phyloP scores from a whole-genome alignment of 1,140 invertebrate genomes.

The Halictus rubicundus region DNA sequence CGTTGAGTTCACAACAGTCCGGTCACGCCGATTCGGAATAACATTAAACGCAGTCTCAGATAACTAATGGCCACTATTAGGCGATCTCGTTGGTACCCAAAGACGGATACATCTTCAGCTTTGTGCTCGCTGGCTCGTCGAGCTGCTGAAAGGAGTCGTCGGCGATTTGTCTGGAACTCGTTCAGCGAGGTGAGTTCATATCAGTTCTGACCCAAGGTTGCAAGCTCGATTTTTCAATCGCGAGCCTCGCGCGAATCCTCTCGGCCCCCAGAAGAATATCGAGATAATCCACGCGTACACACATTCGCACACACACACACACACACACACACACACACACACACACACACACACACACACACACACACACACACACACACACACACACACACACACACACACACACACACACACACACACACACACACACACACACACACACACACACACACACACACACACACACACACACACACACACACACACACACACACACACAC shows the following conservation, averaged over 20 bases:
- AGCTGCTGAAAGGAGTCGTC: constrained; percentile 58
- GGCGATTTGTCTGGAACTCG: constrained; percentile 59
- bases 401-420: not conserved
- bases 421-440: not conserved
- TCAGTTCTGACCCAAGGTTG: constrained; percentile 48
- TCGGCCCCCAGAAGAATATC: not conserved
- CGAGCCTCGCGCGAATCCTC: not conserved
- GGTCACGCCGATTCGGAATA: constrained; percentile 57
- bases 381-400: not conserved
- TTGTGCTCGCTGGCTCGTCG: constrained; percentile 51
- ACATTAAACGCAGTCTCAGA: constrained; percentile 55
- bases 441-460: not conserved
- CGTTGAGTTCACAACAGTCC: constrained; percentile 13
- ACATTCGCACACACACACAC: not conserved
- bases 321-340: not conserved
- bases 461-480: not conserved
- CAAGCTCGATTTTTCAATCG: constrained; percentile 3
- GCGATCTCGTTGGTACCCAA: constrained; percentile 65
- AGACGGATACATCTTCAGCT: constrained; percentile 61
- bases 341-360: not conserved
- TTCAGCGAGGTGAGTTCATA: constrained; percentile 27
- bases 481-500: not conserved
- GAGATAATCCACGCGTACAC: not conserved
- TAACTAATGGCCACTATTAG: constrained; percentile 66
- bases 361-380: not conserved